Conservation (phyloP, 2,797 vertebrate genomes). For the Macrochelys suwanniensis region DNA sequence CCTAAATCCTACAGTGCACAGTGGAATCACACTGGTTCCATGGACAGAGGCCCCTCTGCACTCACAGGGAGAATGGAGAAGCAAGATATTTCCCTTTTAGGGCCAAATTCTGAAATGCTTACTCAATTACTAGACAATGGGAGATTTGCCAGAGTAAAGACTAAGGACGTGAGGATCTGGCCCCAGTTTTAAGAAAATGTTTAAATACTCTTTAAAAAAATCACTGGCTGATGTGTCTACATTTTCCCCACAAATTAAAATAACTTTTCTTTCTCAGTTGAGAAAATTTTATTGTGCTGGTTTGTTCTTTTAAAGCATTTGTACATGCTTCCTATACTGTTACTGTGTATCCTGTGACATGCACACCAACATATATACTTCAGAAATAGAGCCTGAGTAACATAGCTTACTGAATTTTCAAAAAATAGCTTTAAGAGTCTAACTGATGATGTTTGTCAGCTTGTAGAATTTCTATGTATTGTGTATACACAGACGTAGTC, state of each 20-base stretch:
- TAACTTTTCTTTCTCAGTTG: not conserved
- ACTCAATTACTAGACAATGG: not conserved
- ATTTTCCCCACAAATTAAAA: not conserved
- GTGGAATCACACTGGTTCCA: not conserved
- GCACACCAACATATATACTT: not conserved
- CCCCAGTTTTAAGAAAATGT: not conserved
- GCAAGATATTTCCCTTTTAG: not conserved
- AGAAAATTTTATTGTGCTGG: accelerated
- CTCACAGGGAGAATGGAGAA: not conserved
- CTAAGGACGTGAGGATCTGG: not conserved
- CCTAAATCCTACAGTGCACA: not conserved
- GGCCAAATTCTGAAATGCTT: not conserved
- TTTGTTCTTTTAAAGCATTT: not conserved
- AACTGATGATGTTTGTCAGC: not conserved
- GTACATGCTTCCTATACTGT: not conserved
- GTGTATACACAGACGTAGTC: not conserved
- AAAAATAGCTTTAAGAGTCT: not conserved
- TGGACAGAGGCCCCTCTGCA: not conserved
- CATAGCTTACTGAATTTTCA: not conserved
- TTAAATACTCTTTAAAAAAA: not conserved
- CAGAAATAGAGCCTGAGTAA: not conserved
- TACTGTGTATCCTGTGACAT: not conserved
- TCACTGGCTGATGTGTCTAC: not conserved
- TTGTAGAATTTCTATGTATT: not conserved
- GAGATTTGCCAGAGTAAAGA: not conserved